Conservation (phyloP, 2,888 invertebrate genomes). For the Agrochola lota region DNA sequence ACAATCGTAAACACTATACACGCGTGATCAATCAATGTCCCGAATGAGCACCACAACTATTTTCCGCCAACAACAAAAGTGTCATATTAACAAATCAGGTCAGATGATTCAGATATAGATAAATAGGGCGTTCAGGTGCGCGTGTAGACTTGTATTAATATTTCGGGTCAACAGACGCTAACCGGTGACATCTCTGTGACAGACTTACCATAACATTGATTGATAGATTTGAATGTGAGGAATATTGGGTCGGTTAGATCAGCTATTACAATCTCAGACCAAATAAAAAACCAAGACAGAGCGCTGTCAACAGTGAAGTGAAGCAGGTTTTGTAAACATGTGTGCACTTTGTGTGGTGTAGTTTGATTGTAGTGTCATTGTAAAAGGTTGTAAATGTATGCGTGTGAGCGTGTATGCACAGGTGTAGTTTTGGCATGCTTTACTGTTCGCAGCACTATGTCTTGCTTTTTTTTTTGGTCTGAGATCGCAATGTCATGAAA, state of each 20-base stretch:
- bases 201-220: slow-evolving; percentile 17
- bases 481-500: background rate
- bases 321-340: too few relatives aligned
- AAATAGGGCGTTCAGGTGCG: slow-evolving; percentile 46
- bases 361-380: too few relatives aligned
- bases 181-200: slow-evolving; percentile 11
- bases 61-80: background rate
- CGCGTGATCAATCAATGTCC: background rate
- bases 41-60: background rate
- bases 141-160: slow-evolving; percentile 34
- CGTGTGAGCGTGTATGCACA: too few relatives aligned
- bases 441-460: too few relatives aligned
- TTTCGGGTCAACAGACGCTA: slow-evolving; percentile 28
- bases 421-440: too few relatives aligned
- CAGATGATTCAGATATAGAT: slow-evolving; percentile 22
- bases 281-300: too few relatives aligned
- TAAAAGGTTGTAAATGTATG: too few relatives aligned
- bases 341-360: too few relatives aligned
- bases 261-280: too few relatives aligned
- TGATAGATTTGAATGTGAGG: slow-evolving; percentile 17
- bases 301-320: too few relatives aligned
- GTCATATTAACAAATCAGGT: slow-evolving; percentile 36
- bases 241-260: background rate
- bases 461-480: too few relatives aligned
- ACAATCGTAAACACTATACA: background rate